These are phyloP conservation scores for Ginglymostoma cirratum DNA, from an alignment of 2,113 vertebrate genomes.

Conservation along the genomic window DNA sequence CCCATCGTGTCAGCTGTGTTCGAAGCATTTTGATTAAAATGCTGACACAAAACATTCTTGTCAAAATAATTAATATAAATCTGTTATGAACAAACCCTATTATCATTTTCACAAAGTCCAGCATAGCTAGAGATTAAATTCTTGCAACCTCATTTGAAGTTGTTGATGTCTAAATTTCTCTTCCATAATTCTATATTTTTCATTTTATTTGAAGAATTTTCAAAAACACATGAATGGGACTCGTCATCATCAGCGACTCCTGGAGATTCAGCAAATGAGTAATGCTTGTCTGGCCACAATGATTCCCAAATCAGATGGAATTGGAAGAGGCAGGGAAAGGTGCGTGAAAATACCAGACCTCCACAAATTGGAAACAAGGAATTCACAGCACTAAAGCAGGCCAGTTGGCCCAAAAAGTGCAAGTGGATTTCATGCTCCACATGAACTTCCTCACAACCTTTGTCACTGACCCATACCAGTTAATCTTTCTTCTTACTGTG, in stretches of 20 bases:
- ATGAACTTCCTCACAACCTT: neutral
- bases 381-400: neutral
- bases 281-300: slow-evolving; percentile 84
- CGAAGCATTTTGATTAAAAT: neutral
- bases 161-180: neutral
- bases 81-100: neutral
- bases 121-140: neutral
- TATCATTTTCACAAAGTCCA: neutral
- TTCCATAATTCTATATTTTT: neutral
- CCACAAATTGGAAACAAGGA: too few species aligned
- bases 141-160: neutral
- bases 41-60: neutral
- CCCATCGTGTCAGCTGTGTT: neutral
- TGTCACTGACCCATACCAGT: neutral
- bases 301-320: slow-evolving; percentile 73
- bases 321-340: slow-evolving; percentile 59
- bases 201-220: slow-evolving; percentile 65
- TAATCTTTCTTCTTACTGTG: neutral
- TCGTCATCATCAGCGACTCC: slow-evolving; percentile 84
- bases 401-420: neutral
- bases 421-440: neutral
- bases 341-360: slow-evolving; percentile 51
- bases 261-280: slow-evolving; percentile 85
- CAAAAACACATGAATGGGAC: slow-evolving; percentile 80
- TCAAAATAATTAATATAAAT: neutral